phyloP scores from a whole-genome alignment of 1,140 invertebrate species.

The Doryteuthis pealeii region DNA sequence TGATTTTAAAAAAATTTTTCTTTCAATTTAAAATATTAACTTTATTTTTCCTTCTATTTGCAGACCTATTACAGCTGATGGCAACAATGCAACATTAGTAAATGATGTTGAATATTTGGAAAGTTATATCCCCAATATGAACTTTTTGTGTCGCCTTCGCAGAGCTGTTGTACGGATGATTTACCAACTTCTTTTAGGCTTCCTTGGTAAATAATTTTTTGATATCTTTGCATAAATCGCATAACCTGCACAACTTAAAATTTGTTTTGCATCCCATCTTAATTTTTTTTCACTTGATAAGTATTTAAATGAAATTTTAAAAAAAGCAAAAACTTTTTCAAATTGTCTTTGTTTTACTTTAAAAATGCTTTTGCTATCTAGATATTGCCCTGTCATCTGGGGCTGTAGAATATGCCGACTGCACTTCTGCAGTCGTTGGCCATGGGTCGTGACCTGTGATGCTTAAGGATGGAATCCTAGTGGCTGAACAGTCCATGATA shows the following conservation, averaged over 20 bases:
- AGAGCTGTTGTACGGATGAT: conserved; percentile 28
- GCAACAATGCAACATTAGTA: background rate
- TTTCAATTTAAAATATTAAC: background rate
- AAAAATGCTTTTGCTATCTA: too few species aligned
- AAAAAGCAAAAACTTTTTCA: too few species aligned
- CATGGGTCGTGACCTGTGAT: too few species aligned
- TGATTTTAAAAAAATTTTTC: conserved; percentile 10
- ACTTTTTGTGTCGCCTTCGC: conserved; percentile 26
- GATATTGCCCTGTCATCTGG: too few species aligned
- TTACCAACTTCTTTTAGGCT: conserved; percentile 20
- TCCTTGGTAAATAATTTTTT: conserved; percentile 14
- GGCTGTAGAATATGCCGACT: too few species aligned
- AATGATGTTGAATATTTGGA: conserved; percentile 24
- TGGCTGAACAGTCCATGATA: too few species aligned
- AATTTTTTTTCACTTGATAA: too few species aligned
- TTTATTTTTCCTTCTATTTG: background rate
- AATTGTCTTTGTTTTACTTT: too few species aligned
- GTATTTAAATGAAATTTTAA: too few species aligned
- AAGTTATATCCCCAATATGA: conserved; percentile 27
- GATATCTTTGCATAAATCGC: too few species aligned
- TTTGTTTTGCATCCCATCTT: background rate
- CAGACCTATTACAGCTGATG: conserved; percentile 26
- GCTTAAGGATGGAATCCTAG: too few species aligned
- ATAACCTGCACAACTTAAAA: background rate
- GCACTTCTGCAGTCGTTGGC: too few species aligned